These are phyloP conservation scores for Struthio camelus DNA, from an alignment of 2,113 vertebrate species.

Conservation along the genomic window DNA sequence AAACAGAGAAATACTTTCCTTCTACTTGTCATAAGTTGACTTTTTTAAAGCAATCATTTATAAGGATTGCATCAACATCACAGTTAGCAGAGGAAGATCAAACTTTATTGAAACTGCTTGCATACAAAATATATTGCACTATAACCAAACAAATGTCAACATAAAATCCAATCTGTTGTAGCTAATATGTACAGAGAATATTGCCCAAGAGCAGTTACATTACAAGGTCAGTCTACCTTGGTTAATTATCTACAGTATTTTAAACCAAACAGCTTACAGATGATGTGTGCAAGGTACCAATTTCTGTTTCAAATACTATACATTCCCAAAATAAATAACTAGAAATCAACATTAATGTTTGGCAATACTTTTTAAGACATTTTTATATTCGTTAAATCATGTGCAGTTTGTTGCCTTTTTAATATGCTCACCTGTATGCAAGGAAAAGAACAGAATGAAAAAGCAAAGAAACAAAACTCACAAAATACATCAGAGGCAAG, in stretches of 20 bases:
- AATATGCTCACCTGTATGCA: constrained; percentile 83
- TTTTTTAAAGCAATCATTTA: constrained; percentile 81
- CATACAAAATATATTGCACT: constrained; percentile 99
- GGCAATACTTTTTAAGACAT: constrained; percentile 86
- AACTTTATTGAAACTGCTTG: constrained; percentile 99
- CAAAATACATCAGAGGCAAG: constrained; percentile 78
- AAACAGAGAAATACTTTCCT: constrained; percentile 60
- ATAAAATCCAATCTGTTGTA: constrained; percentile 95
- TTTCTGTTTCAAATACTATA: constrained; percentile 87
- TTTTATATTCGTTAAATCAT: constrained; percentile 82
- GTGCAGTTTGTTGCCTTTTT: constrained; percentile 82
- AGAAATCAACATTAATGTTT: constrained; percentile 89
- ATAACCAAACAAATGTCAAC: constrained; percentile 99
- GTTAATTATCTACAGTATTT: constrained; percentile 97
- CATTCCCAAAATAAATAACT: constrained; percentile 93
- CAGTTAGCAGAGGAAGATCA: constrained; percentile 92
- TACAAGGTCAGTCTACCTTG: constrained; percentile 96
- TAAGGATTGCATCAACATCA: constrained; percentile 83
- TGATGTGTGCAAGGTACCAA: constrained; percentile 90
- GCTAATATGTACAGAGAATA: constrained; percentile 98
- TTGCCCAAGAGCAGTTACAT: constrained; percentile 95
- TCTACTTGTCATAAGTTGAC: constrained; percentile 60
- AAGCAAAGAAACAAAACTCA: constrained; percentile 77
- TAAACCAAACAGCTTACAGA: constrained; percentile 88
- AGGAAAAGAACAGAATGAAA: constrained; percentile 76